These are phyloP conservation scores for Dynastes grantii DNA, from an alignment of 2,888 invertebrate species.

Conservation along the genomic window DNA sequence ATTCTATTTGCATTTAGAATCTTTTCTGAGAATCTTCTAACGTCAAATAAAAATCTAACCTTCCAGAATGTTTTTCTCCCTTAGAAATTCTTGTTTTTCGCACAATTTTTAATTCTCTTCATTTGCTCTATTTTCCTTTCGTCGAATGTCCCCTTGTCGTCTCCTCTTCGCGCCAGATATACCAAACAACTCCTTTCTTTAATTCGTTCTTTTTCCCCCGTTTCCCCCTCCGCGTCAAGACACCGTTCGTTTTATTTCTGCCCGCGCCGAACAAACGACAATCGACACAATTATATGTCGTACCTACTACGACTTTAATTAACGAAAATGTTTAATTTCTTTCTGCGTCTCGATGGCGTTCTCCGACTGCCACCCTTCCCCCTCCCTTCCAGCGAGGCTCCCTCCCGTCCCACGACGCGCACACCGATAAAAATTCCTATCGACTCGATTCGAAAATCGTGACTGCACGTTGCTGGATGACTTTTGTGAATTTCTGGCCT, in stretches of 20 bases:
- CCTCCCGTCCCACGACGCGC: background rate
- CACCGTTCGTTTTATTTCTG: constrained; percentile 10
- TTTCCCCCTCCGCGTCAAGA: too few species aligned
- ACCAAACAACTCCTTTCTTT: too few species aligned
- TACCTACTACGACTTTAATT: constrained; percentile 31
- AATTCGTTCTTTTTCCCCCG: too few species aligned
- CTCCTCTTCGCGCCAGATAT: too few species aligned
- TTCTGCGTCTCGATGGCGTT: constrained; percentile 15
- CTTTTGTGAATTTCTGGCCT: constrained; percentile 5
- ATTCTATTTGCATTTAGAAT: too few species aligned
- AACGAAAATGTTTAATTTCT: constrained; percentile 40
- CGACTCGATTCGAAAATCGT: constrained; percentile 31
- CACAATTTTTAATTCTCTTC: too few species aligned
- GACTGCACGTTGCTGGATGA: constrained; percentile 18
- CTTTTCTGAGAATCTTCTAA: too few species aligned
- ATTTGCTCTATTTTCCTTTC: too few species aligned
- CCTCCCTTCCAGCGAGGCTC: background rate
- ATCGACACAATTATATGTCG: constrained; percentile 36
- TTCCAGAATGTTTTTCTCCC: too few species aligned
- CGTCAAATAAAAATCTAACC: too few species aligned
- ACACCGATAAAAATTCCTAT: constrained; percentile 36
- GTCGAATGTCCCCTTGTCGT: too few species aligned
- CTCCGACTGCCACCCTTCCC: background rate
- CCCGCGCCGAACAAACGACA: constrained; percentile 25
- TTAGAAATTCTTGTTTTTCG: too few species aligned